Evolutionary conservation across 2,113 vertebrate species (phyloP).

Genomic region (Sceloporus undulatus): DNA sequence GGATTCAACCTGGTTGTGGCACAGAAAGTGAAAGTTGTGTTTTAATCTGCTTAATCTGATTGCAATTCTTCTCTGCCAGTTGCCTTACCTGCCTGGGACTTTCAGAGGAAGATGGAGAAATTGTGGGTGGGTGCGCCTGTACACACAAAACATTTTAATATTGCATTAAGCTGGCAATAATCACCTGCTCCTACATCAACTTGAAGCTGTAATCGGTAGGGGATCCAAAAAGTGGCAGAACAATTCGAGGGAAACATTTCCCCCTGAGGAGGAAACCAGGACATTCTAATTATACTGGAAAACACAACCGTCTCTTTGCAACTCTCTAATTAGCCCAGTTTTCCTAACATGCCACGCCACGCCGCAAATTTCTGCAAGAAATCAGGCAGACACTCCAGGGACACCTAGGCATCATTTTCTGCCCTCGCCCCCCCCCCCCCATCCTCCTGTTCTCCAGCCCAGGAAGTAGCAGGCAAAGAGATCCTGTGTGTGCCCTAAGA

Average conservation of each 20-base stretch:
- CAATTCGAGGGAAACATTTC: constrained; percentile 53
- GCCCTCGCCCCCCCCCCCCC: too few species aligned
- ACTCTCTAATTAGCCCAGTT: constrained; percentile 68
- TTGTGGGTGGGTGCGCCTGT: neutral
- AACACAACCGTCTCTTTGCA: constrained; percentile 64
- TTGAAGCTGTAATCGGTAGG: constrained; percentile 21
- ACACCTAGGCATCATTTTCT: constrained; percentile 28
- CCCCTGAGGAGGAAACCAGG: constrained; percentile 49
- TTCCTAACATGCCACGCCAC: neutral
- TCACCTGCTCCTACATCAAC: constrained; percentile 45
- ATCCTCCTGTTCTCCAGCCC: too few species aligned
- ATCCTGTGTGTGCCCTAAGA: too few species aligned
- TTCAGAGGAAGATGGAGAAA: constrained; percentile 3
- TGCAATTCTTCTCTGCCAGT: constrained; percentile 36
- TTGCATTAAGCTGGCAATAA: constrained; percentile 59
- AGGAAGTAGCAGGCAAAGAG: too few species aligned
- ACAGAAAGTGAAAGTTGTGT: constrained; percentile 70
- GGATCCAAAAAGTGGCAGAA: constrained; percentile 61
- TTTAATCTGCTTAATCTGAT: constrained; percentile 15
- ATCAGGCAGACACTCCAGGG: constrained; percentile 34
- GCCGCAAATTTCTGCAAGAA: constrained; percentile 37
- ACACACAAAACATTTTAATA: constrained; percentile 57
- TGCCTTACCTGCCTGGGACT: constrained; percentile 27
- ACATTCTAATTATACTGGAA: constrained; percentile 68
- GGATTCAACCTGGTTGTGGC: neutral